Evolutionary conservation across 2,797 vertebrate genomes (phyloP).

Genomic region (Neosalanx taihuensis): DNA sequence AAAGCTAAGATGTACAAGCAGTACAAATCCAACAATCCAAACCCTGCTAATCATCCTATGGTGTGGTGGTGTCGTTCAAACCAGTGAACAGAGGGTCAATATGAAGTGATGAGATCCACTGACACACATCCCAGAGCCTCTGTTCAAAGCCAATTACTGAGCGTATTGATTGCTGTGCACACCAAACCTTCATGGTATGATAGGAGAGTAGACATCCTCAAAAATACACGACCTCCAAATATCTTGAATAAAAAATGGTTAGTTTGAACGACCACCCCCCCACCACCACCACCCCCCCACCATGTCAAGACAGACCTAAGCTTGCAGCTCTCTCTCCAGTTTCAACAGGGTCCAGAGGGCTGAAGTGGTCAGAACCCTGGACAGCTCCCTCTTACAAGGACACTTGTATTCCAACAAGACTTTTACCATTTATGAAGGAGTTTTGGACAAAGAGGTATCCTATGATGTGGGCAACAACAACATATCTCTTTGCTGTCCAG

Average conservation of each 20-base stretch:
- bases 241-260: slow-evolving; percentile 23
- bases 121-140: slow-evolving; percentile 48
- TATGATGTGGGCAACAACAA: slow-evolving; percentile 8
- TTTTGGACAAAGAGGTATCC: slow-evolving; percentile 26
- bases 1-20: not conserved
- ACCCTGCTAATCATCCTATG: slow-evolving; percentile 15
- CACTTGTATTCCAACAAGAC: slow-evolving; percentile 2
- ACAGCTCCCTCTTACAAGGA: slow-evolving; percentile 47
- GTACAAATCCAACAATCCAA: not conserved
- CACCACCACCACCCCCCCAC: not conserved
- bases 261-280: no score
- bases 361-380: slow-evolving; percentile 51
- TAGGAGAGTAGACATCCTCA: slow-evolving; percentile 9
- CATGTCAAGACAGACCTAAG: slow-evolving; percentile 11
- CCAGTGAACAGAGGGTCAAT: slow-evolving; percentile 49
- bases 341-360: not conserved
- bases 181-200: slow-evolving; percentile 37
- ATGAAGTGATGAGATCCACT: slow-evolving; percentile 58
- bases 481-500: slow-evolving; percentile 37
- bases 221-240: slow-evolving; percentile 29
- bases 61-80: slow-evolving; percentile 35
- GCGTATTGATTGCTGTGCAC: slow-evolving; percentile 56
- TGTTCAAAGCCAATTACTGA: slow-evolving; percentile 56
- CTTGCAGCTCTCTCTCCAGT: not conserved
- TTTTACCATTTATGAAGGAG: slow-evolving; percentile 30